Evolutionary conservation across 1,140 invertebrate genomes (phyloP).

Genomic region (Pentalonia nigronervosa): DNA sequence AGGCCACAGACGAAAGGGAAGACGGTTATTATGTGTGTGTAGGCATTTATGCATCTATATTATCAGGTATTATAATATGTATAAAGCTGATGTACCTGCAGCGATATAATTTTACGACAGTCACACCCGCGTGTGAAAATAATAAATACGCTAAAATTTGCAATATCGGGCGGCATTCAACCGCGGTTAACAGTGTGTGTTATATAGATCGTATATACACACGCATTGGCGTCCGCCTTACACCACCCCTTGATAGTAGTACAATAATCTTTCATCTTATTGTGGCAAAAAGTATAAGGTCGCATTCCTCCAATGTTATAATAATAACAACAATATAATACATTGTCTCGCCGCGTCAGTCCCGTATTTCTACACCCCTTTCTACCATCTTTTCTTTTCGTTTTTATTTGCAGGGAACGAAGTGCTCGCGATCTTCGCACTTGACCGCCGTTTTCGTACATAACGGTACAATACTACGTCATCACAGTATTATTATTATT

Average conservation of each 20-base stretch:
- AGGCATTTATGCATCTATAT: background rate
- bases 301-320: background rate
- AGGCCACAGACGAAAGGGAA: background rate
- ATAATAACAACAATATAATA: background rate
- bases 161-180: background rate
- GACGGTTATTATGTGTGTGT: background rate
- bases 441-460: constrained; percentile 31
- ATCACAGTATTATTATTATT: background rate
- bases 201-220: background rate
- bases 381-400: constrained; percentile 7
- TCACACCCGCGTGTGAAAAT: background rate
- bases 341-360: background rate
- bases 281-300: constrained; percentile 16
- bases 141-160: background rate
- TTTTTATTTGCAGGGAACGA: constrained; percentile 28
- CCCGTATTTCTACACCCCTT: background rate
- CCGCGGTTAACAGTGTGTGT: background rate
- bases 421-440: constrained; percentile 27
- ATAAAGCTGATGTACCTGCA: background rate
- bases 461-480: constrained; percentile 24
- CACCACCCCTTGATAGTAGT: background rate
- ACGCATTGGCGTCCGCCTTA: background rate
- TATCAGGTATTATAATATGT: background rate
- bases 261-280: background rate
- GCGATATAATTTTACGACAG: background rate